phyloP scores from a whole-genome alignment of 2,797 vertebrate genomes.

The Artibeus lituratus region DNA sequence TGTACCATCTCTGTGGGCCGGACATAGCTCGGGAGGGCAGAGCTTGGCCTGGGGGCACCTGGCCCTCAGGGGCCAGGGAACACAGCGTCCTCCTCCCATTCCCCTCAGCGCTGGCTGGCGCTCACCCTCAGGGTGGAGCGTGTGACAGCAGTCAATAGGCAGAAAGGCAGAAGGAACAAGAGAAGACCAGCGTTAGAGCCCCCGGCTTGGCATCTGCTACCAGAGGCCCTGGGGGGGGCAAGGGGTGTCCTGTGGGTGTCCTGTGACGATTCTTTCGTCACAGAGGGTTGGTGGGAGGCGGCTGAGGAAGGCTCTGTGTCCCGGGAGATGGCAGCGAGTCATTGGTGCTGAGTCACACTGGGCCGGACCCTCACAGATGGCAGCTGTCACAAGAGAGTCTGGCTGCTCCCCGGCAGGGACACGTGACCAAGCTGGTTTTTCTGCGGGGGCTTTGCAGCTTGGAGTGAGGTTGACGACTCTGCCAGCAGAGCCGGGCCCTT shows the following conservation, averaged over 20 bases:
- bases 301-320: neutral
- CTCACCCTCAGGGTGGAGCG: neutral
- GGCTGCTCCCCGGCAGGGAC: neutral
- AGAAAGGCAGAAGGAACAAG: accelerated
- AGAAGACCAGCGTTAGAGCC: neutral
- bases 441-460: neutral
- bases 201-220: neutral
- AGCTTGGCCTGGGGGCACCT: no score
- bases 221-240: neutral
- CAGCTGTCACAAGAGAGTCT: neutral
- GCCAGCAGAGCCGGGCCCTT: neutral
- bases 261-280: neutral
- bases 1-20: neutral
- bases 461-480: accelerated
- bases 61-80: no score
- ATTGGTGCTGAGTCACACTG: neutral
- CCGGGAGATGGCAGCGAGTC: neutral
- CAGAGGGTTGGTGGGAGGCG: neutral
- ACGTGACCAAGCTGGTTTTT: neutral
- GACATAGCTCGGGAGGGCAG: neutral
- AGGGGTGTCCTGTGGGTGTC: accelerated
- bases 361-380: neutral
- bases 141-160: neutral
- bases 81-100: neutral
- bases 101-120: neutral